Percentiles rank a stretch among this genome's conserved stretches.
Evolutionary conservation across 2,888 invertebrate genomes (phyloP).

Genomic region (Rhopalosiphum nymphaeae): DNA sequence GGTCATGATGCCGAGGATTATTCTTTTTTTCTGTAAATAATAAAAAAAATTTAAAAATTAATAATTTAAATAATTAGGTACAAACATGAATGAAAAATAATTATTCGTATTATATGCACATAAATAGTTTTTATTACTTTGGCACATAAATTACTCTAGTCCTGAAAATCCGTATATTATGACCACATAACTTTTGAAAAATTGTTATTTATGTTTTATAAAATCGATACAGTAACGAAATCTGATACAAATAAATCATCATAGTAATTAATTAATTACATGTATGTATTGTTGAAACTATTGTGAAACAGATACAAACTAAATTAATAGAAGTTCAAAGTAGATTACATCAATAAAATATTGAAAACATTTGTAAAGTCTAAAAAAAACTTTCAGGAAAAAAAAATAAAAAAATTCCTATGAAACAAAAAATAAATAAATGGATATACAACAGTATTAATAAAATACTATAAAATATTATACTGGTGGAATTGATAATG

Average conservation of each 20-base stretch:
- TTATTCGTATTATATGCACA: not conserved
- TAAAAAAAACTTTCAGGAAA: not conserved
- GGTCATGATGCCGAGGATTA: too few relatives aligned
- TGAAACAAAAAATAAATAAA: not conserved
- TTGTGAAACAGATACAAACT: not conserved
- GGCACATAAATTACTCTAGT: too few relatives aligned
- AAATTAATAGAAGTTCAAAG: not conserved
- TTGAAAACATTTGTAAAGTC: not conserved
- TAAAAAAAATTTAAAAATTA: not conserved
- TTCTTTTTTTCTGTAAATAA: too few relatives aligned
- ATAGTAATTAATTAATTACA: too few relatives aligned
- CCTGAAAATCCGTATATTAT: too few relatives aligned
- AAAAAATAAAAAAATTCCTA: not conserved
- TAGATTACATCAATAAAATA: not conserved
- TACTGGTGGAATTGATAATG: not conserved
- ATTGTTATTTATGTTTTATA: too few relatives aligned
- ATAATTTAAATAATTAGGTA: not conserved
- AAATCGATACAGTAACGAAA: too few relatives aligned
- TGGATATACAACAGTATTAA: not conserved
- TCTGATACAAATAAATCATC: too few relatives aligned
- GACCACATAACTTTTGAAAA: too few relatives aligned
- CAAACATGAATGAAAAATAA: not conserved
- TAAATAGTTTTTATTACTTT: too few relatives aligned
- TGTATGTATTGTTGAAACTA: too few relatives aligned
- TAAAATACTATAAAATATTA: not conserved